Base-by-base conservation (phyloP, 2,113 vertebrate species). In the Chrysochloris asiatica region DNA sequence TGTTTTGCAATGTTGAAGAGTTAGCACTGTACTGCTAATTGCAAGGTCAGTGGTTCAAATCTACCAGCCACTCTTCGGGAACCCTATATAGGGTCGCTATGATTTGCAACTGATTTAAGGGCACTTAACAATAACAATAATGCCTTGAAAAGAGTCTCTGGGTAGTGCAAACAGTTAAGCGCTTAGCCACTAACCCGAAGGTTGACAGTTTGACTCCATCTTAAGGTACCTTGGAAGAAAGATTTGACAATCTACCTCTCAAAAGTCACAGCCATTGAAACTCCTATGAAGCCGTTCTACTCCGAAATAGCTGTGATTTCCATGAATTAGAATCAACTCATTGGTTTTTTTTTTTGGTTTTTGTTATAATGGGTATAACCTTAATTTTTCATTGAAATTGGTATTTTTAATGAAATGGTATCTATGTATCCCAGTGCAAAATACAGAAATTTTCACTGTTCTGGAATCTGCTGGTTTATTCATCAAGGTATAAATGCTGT, bases 381-480 rank as follows among this genome's bases (percentile, higher is more conserved):
- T 71, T 83, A 21, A 48, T 50, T 93, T 94, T 87, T 73, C 9
- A 54, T 38, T 78, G 78, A 38, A 75, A 75, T n/a, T n/a, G n/a
- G n/a, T n/a, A n/a, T n/a, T n/a, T n/a, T n/a, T n/a, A n/a, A n/a
- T n/a, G n/a, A n/a, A n/a, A n/a, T n/a, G n/a, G n/a, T n/a, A n/a
- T n/a, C n/a, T n/a, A n/a, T n/a, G n/a, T n/a, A n/a, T n/a, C n/a
- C n/a, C n/a, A n/a, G 28, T 75, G 73, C 12, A 19, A 61, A 84
- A 52, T 63, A n/a, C 10, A 50, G 73, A 80, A 22, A 56, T 54
- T 41, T 12, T 5, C 1, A 11, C 8, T 4, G 28, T 86, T 54
- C 54, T 83, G 33, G 1, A 38, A 22, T 43, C 33, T 45, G 19
- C 24, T 52, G 21, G 38, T 50, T 93, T 48, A 54, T 45, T 82